Evolutionary conservation across 2,113 vertebrate genomes (phyloP), one percentile per base, ranked within the genome.

Genomic region (Electrona antarctica): DNA sequence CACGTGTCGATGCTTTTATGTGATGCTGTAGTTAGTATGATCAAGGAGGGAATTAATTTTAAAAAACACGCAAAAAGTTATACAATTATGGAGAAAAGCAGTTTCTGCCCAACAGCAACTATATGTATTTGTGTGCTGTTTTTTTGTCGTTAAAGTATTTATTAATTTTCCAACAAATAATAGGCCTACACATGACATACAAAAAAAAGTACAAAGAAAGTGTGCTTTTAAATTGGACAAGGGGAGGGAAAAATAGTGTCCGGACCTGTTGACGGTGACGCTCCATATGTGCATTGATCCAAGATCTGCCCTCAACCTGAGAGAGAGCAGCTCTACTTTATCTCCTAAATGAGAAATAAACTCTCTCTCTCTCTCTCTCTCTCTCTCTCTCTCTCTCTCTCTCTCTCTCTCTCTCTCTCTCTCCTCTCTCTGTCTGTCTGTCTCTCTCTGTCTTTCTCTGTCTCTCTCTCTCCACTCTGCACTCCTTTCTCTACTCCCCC

Each of bases 321-420:
- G 50, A 46, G 63, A 90, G 64, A 79, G 21, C 21, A 74, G 82
- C 62, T 7, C 14, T 78, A 86, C 77, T 81, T 84, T 82, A 75
- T 83, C 79, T 58, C 14, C 67, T 50, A 15, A 29, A 64, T 70
- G 57, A 76, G 54, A 76, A 75, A 74, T 84, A 5, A 69, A 79
- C 63, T 66, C 63, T 71, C 76, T 81, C 74, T 89, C 64, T 88
- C 85, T 90, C 85, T 87, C 74, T 71, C 71, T 2, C 84, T 68
- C 74, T 48, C 72, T 68, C 63, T 60, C 49, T 60, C 49, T 62
- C 62, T 68, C 64, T 59, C 61, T 60, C 86, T 78, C 87, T 85
- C 71, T 56, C 72, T 73, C 64, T 58, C 68, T 71, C 7, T 41
- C 50, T 57, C 75, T 21, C 77, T 28, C 67, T 48, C 60, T 49